A percentile compares a stretch with the other conserved stretches of the same genome.
Conservation (phyloP, 1,140 invertebrate genomes). For the Drosophila equinoxialis region DNA sequence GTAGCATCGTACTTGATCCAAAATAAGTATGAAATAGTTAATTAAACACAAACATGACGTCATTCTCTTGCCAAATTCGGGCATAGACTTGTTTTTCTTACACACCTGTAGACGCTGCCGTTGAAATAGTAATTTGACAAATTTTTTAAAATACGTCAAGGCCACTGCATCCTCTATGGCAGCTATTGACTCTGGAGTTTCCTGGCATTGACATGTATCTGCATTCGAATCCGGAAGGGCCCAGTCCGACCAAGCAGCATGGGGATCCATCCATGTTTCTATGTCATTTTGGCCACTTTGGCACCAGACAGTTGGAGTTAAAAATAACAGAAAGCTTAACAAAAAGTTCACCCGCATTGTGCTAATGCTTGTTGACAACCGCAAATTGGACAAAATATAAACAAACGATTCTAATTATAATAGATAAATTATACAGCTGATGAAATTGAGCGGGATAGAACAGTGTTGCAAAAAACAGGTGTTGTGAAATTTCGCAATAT, state of each 20-base stretch:
- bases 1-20: slow-evolving; percentile 46
- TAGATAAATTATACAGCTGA: slow-evolving; percentile 3
- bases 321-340: slow-evolving; percentile 44
- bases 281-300: slow-evolving; percentile 30
- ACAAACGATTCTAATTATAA: slow-evolving; percentile 2
- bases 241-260: slow-evolving; percentile 54
- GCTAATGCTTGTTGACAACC: background rate
- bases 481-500: background rate
- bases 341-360: slow-evolving; percentile 45
- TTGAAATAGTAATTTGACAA: slow-evolving; percentile 60
- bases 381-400: slow-evolving; percentile 3
- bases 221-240: slow-evolving; percentile 11
- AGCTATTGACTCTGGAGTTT: slow-evolving; percentile 21
- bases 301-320: slow-evolving; percentile 55
- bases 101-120: slow-evolving; percentile 59
- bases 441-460: background rate
- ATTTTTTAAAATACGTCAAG: slow-evolving; percentile 71
- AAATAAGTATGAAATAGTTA: slow-evolving; percentile 23
- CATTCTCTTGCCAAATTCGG: slow-evolving; percentile 32
- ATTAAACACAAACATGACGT: slow-evolving; percentile 53
- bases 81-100: background rate
- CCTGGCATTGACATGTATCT: slow-evolving; percentile 33
- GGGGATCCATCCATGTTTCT: slow-evolving; percentile 61
- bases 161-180: slow-evolving; percentile 52
- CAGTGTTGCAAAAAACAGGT: background rate